These are phyloP conservation scores for Pandion haliaetus DNA, from an alignment of 2,113 vertebrate genomes.

Conservation along the genomic window DNA sequence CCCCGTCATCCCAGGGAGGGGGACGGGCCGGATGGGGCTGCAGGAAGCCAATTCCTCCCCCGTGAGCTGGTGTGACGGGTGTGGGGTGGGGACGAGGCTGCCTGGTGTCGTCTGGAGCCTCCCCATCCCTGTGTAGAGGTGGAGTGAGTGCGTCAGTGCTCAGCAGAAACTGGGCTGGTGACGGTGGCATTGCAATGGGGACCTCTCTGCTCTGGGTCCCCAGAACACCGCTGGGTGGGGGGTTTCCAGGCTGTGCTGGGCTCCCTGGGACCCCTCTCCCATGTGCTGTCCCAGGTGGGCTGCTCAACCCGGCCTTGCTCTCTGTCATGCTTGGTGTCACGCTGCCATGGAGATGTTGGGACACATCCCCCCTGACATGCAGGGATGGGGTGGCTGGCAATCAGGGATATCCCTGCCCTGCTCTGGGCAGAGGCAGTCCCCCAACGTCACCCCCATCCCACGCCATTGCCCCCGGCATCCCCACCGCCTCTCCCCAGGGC, in stretches of 20 bases:
- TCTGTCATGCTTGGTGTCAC: fast-evolving
- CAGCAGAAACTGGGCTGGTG: neutral
- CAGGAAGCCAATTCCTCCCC: conserved; percentile 54
- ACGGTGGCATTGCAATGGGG: fast-evolving
- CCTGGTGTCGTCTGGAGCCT: neutral
- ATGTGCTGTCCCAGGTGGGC: fast-evolving
- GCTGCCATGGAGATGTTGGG: neutral
- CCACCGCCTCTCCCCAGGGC: fast-evolving
- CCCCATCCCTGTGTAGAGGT: fast-evolving
- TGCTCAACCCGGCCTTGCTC: fast-evolving
- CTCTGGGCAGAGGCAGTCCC: neutral
- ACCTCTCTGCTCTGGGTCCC: neutral
- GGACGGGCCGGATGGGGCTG: neutral
- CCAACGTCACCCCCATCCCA: fast-evolving
- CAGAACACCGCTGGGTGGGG: neutral
- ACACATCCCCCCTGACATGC: neutral
- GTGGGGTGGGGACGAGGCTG: neutral
- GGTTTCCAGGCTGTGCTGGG: neutral
- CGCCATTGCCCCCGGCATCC: fast-evolving
- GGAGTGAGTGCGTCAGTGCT: neutral
- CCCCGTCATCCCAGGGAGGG: neutral
- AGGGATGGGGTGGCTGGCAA: neutral
- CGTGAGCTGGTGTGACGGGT: neutral
- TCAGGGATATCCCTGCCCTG: fast-evolving
- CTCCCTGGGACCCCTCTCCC: neutral